Base-by-base conservation (phyloP, 2,888 invertebrate species). In the Euzophera pinguis region DNA sequence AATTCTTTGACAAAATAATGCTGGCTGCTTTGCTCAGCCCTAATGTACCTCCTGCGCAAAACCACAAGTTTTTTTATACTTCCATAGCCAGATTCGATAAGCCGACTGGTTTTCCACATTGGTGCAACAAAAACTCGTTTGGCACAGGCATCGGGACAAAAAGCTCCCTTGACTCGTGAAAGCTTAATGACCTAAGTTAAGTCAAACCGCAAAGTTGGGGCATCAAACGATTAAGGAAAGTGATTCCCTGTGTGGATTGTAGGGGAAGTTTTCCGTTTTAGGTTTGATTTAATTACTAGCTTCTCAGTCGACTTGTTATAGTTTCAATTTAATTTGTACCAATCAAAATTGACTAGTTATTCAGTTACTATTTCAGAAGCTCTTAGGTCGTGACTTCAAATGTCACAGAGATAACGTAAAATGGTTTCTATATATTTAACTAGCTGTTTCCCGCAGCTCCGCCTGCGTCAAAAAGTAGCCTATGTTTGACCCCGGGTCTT, bases 111-210 rank as follows among this genome's bases (percentile, higher is more conserved):
- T 29, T 45, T 32, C 32, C 34, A 32, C 32, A 45, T 43, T 22
- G 22, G 22, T 22, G 22, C 22, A 42, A 32, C 14, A 50, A 49
- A 34, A 39, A 38, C 43, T 43, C 37, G 51, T 51, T 54, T 12
- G 7, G 13, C 13, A 32, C 47, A 34, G 47, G 38, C 50, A 27
- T 47, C 47, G 14, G 10, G 27, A 13, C 57, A 58, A 47, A 56
- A 58, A 56, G 54, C 39, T 47, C 27, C 48, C 47, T 56, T 42
- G 49, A 47, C 50, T 55, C 53, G 52, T 53, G 58, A 54, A 53
- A 56, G 55, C 58, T 58, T 58, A 52, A 56, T 55, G 56, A 53
- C 52, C 34, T 10, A 60, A 58, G 53, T 60, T 58, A 42, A 54
- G 59, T 55, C 51, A 51, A 8, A 52, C 51, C 48, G 48, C 50